phyloP scores from a whole-genome alignment of 2,888 invertebrate genomes.

The Hyppa rectilinea region DNA sequence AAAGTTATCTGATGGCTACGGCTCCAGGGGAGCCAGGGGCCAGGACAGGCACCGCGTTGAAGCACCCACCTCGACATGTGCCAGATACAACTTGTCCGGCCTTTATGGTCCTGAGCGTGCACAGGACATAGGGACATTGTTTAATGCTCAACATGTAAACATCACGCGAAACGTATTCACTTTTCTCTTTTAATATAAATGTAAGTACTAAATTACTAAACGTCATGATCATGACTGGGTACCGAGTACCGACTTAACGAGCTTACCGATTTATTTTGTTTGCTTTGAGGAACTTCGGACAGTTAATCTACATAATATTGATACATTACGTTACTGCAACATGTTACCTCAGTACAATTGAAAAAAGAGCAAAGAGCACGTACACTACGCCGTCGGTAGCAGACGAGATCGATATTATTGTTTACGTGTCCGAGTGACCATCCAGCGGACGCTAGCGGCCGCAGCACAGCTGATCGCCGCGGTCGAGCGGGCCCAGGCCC shows the following conservation, averaged over 20 bases:
- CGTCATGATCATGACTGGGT: neutral
- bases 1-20: neutral
- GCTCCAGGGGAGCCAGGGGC: neutral
- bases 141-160: neutral
- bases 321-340: neutral
- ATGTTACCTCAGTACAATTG: neutral
- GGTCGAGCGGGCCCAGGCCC: conserved; percentile 6
- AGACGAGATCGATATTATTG: conserved; percentile 66
- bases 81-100: neutral
- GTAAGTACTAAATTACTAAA: neutral
- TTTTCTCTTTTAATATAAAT: no score
- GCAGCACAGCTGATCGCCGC: conserved; percentile 18
- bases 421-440: conserved; percentile 63
- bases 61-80: neutral
- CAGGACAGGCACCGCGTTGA: neutral
- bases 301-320: neutral
- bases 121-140: neutral
- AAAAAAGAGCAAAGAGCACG: conserved; percentile 39
- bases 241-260: neutral
- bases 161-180: neutral
- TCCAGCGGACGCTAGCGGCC: conserved; percentile 33
- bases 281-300: neutral
- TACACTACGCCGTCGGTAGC: conserved; percentile 39
- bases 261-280: neutral
- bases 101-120: neutral